A percentile compares a stretch with the other conserved stretches of the same genome.
phyloP scores from a whole-genome alignment of 2,113 vertebrate genomes.

The Nothocercus julius region DNA sequence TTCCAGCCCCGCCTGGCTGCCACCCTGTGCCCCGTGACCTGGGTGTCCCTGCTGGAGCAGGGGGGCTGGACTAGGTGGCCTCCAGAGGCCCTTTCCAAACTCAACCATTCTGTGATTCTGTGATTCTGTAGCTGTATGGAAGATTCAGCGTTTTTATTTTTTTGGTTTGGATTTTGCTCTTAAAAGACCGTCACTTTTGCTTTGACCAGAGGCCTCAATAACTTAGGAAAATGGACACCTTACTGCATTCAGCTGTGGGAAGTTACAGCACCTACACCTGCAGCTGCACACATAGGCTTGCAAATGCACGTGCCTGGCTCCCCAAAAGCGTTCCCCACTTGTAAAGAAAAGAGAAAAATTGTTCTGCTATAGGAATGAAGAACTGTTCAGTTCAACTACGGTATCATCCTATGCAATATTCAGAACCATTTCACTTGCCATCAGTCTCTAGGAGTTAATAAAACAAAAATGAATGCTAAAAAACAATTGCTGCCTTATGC shows the following conservation, averaged over 20 bases:
- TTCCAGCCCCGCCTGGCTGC: too few species aligned
- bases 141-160: background rate
- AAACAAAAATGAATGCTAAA: background rate
- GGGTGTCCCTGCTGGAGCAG: too few species aligned
- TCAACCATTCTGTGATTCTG: too few species aligned
- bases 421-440: background rate
- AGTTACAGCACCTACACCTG: background rate
- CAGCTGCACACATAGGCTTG: background rate
- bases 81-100: too few species aligned
- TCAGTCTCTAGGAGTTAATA: background rate
- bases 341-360: background rate
- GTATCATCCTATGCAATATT: background rate
- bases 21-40: too few species aligned
- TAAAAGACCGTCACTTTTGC: background rate
- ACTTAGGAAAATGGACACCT: background rate
- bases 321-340: background rate
- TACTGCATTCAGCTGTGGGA: background rate
- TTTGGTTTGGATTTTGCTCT: background rate
- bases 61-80: too few species aligned
- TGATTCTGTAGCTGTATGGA: background rate
- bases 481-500: background rate
- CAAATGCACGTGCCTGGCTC: fast-evolving
- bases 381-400: background rate
- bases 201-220: background rate
- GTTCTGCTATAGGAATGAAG: background rate